Base-by-base conservation (phyloP, 2,888 invertebrate genomes). In the Sisyra terminalis region DNA sequence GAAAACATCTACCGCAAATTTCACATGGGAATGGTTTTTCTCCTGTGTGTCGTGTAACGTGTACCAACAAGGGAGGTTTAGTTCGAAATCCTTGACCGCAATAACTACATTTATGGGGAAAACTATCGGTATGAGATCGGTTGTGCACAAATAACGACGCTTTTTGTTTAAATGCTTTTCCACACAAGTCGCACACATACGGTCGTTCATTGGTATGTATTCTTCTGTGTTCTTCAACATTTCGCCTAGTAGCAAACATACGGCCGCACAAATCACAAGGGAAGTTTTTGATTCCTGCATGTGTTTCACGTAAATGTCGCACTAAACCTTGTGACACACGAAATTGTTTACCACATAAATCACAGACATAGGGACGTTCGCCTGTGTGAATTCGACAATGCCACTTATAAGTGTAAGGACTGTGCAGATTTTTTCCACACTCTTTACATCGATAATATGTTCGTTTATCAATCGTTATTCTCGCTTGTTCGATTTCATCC, bases 331-430 rank as follows among this genome's bases (percentile, higher is more conserved):
- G 70, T 11, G 73, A 73, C n/a, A 75, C 70, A 15, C 77, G 64
- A 58, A 78, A 78, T 53, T 71, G 71, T 50, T 73, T 75, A 2
- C 76, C 77, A 55, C 78, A 78, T 14, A 74, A 53, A 55, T 78
- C 75, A 52, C 78, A 78, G 2, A 73, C 71, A 56, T 70, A 76
- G 1, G 76, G 73, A 38, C 73, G 63, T 57, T 76, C 77, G 2
- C 75, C 76, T 6, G 75, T 71, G 54, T 78, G 77, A 43, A 76
- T 76, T 10, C 75, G 63, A 53, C 65, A 62, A 53, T 78, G 78
- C 63, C 70, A 71, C 35, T 69, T 57, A 52, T 70, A 75, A 0
- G 76, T 74, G 55, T 75, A 74, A 3, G 72, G 60, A 1, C 76
- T 73, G 50, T 71, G 69, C 16, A 77, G 57, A 46, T 65, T 67